Evolutionary conservation across 2,113 vertebrate species (phyloP).

Genomic region (Elanus axillaris): DNA sequence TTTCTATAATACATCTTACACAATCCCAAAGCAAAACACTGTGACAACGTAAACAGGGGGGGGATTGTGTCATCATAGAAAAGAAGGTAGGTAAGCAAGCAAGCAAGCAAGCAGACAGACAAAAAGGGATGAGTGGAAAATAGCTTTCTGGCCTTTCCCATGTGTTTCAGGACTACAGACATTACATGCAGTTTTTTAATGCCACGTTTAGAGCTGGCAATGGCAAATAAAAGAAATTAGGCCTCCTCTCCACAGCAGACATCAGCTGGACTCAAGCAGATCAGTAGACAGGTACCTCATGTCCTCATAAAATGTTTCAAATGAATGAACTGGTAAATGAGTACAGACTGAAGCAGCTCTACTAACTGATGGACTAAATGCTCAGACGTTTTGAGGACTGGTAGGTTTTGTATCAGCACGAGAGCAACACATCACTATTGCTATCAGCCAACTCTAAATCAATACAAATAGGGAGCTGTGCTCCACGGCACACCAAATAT

Average conservation of each 20-base stretch:
- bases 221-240: not conserved
- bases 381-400: not conserved
- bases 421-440: not conserved
- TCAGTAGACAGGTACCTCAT: not conserved
- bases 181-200: not conserved
- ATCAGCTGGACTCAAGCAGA: not conserved
- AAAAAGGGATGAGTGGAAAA: not conserved
- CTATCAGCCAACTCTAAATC: not conserved
- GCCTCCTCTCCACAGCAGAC: not conserved
- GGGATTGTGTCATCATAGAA: not conserved
- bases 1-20: not conserved
- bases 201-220: not conserved
- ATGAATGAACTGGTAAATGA: not conserved
- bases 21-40: not conserved
- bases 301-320: not conserved
- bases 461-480: not conserved
- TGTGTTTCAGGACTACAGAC: not conserved
- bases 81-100: not conserved
- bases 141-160: not conserved
- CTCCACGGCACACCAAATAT: not conserved
- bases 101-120: not conserved
- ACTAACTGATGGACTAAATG: not conserved
- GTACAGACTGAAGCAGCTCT: not conserved
- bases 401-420: not conserved
- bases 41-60: rapidly evolving